Conservation (phyloP, 2,888 invertebrate species). For the Spodoptera exigua region DNA sequence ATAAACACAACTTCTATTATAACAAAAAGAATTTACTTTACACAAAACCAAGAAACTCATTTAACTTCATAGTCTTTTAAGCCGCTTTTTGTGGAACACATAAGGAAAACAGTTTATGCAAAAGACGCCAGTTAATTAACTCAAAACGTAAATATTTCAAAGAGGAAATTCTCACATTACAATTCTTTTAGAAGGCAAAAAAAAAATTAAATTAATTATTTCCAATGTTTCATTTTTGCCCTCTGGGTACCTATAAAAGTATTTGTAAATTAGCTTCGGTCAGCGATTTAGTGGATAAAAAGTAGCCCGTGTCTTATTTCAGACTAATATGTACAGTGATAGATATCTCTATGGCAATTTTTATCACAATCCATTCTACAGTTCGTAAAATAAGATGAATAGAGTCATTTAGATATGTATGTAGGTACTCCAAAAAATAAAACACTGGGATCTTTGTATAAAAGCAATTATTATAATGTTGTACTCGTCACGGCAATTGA, state of each 20-base stretch:
- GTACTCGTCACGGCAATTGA: too few species aligned
- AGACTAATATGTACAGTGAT: too few species aligned
- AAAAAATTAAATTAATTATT: slow-evolving; percentile 54
- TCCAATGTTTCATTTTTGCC: slow-evolving; percentile 46
- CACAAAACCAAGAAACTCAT: slow-evolving; percentile 21
- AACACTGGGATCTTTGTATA: too few species aligned
- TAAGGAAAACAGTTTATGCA: slow-evolving; percentile 39
- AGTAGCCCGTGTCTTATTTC: background rate
- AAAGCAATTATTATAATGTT: too few species aligned
- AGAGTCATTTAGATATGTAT: too few species aligned
- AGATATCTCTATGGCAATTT: too few species aligned
- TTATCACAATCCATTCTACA: too few species aligned
- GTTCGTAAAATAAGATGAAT: too few species aligned
- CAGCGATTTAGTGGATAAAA: background rate
- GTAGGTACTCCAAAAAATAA: too few species aligned
- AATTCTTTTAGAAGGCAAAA: slow-evolving; percentile 37
- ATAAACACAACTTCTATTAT: background rate
- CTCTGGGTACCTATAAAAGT: slow-evolving; percentile 21
- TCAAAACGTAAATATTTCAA: slow-evolving; percentile 49
- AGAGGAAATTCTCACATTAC: slow-evolving; percentile 36
- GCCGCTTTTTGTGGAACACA: slow-evolving; percentile 26
- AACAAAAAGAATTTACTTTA: slow-evolving; percentile 7
- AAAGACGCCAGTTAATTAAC: slow-evolving; percentile 47
- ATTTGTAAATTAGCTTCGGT: slow-evolving; percentile 25
- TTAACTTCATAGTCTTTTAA: slow-evolving; percentile 26